phyloP scores from a whole-genome alignment of 2,888 invertebrate genomes.

The Chymomyza fuscimana region DNA sequence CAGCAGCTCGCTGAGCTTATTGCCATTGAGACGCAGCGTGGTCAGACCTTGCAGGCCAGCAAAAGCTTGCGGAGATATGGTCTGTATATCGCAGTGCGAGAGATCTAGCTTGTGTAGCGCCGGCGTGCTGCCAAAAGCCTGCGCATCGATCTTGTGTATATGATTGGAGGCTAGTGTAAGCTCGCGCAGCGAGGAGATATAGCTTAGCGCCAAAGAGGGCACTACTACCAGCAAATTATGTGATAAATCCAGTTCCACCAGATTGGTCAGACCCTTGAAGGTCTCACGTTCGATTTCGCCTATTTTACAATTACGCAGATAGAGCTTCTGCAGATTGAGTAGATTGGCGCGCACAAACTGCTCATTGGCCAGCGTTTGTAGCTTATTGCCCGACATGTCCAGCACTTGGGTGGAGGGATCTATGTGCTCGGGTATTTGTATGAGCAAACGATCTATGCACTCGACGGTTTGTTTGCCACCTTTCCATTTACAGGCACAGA shows the following conservation, averaged over 20 bases:
- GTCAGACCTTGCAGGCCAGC: constrained; percentile 88
- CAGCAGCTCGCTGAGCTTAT: constrained; percentile 87
- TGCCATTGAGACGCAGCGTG: constrained; percentile 89
- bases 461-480: constrained; percentile 95
- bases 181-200: constrained; percentile 90
- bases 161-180: constrained; percentile 90
- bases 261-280: constrained; percentile 91
- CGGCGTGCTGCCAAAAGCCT: constrained; percentile 87
- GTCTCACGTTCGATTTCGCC: constrained; percentile 92
- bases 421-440: constrained; percentile 91
- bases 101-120: constrained; percentile 91
- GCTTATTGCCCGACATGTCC: constrained; percentile 92
- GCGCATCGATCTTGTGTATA: constrained; percentile 87
- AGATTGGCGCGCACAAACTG: constrained; percentile 90
- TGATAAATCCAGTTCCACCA: constrained; percentile 93
- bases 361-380: constrained; percentile 90
- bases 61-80: constrained; percentile 88
- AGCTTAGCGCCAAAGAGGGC: constrained; percentile 89
- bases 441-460: constrained; percentile 90
- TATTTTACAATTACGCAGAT: constrained; percentile 90
- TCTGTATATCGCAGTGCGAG: constrained; percentile 89
- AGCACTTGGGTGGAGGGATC: constrained; percentile 94
- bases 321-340: constrained; percentile 92
- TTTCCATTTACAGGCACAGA: constrained; percentile 96
- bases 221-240: constrained; percentile 90